phyloP scores from a whole-genome alignment of 2,888 invertebrate genomes.

The Microchrysa polita region DNA sequence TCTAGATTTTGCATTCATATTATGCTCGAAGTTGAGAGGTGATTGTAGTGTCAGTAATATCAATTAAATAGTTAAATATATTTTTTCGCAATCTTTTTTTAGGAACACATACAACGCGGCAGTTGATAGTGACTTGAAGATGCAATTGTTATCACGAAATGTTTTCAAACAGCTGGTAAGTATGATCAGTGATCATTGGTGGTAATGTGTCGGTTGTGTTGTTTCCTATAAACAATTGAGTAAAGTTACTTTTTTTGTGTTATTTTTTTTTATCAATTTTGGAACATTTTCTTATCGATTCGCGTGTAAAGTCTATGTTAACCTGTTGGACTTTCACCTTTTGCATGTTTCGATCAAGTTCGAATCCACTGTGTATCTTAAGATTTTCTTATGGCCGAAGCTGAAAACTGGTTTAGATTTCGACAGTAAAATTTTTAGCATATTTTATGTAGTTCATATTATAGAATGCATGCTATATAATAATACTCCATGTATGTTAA shows the following conservation, averaged over 20 bases:
- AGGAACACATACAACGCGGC: constrained; percentile 22
- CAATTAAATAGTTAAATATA: constrained; percentile 24
- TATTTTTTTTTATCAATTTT: not conserved
- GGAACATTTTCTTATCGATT: too few relatives aligned
- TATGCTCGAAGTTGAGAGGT: constrained; percentile 40
- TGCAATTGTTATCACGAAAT: constrained; percentile 38
- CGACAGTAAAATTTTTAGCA: not conserved
- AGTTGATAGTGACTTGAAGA: constrained; percentile 21
- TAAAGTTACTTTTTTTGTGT: not conserved
- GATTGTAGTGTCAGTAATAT: not conserved
- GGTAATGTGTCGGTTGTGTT: not conserved
- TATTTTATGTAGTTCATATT: not conserved
- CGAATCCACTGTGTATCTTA: not conserved
- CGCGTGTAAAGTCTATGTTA: not conserved
- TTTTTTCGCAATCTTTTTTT: not conserved
- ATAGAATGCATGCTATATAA: not conserved
- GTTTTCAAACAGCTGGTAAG: constrained; percentile 32
- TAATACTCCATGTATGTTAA: not conserved
- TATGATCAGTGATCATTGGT: not conserved
- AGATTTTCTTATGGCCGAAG: not conserved
- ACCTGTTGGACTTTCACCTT: constrained; percentile 30
- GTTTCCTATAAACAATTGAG: not conserved
- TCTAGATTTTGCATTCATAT: constrained; percentile 2
- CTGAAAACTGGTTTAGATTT: not conserved
- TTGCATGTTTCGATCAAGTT: not conserved